Percentiles rank a stretch among this genome's conserved stretches.
Conservation (phyloP, 2,888 invertebrate genomes). For the Agriotes lineatus region DNA sequence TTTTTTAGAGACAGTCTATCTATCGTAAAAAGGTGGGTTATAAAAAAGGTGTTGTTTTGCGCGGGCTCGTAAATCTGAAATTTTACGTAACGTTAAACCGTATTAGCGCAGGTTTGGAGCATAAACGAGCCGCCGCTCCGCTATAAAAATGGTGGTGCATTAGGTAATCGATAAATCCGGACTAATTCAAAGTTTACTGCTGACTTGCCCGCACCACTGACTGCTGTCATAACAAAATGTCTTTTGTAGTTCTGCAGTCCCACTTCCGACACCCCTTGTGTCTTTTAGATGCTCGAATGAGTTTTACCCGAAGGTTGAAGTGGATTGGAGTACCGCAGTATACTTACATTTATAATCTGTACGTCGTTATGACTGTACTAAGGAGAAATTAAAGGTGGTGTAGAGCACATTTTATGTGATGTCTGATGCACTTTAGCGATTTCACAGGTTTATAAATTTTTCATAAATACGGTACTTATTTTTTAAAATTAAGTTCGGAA, state of each 20-base stretch:
- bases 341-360: no score
- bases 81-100: constrained; percentile 52
- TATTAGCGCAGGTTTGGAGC: constrained; percentile 45
- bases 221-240: constrained; percentile 33
- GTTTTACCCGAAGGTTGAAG: neutral
- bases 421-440: no score
- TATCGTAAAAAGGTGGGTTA: neutral
- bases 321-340: no score
- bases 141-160: constrained; percentile 62
- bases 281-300: neutral
- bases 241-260: constrained; percentile 16
- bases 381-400: no score
- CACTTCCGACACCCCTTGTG: neutral
- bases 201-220: constrained; percentile 44
- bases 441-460: no score
- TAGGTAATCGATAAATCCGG: constrained; percentile 65
- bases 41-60: neutral
- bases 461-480: no score
- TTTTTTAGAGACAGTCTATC: neutral
- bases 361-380: no score
- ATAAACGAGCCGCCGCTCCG: constrained; percentile 59
- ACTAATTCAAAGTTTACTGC: constrained; percentile 65
- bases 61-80: neutral
- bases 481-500: no score
- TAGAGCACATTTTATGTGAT: no score